Percentiles rank a stretch among this genome's conserved stretches.
These are phyloP conservation scores for Leucopternis melanops DNA, from an alignment of 2,113 vertebrate genomes.

Conservation along the genomic window DNA sequence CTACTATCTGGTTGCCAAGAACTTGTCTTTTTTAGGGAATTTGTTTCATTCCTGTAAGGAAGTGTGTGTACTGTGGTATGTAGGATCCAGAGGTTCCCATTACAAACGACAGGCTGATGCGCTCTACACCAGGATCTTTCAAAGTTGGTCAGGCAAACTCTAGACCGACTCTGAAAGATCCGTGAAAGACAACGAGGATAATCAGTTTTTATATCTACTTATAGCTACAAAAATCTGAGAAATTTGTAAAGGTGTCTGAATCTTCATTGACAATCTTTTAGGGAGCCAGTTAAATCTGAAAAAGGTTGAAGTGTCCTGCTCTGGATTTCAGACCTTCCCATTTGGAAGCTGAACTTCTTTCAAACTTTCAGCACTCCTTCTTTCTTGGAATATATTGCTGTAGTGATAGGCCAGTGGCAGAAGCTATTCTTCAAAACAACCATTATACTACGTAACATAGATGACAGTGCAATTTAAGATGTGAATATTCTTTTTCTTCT, in stretches of 20 bases:
- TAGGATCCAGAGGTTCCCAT: background rate
- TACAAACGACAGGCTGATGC: background rate
- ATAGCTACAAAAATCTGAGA: background rate
- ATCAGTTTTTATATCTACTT: background rate
- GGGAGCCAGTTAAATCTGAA: background rate
- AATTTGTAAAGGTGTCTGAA: background rate
- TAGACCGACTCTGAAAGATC: background rate
- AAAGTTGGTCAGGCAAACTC: background rate
- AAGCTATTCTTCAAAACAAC: background rate
- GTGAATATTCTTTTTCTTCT: slow-evolving; percentile 14
- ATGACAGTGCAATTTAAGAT: background rate
- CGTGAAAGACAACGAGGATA: background rate
- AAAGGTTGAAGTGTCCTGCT: background rate
- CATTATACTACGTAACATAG: background rate
- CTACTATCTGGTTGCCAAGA: background rate
- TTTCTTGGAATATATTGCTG: background rate
- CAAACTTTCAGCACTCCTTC: background rate
- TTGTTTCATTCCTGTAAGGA: background rate
- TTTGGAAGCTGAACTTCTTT: background rate
- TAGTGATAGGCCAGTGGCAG: background rate
- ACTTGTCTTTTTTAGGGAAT: background rate
- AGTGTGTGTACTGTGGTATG: background rate
- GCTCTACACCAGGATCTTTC: background rate
- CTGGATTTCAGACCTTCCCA: background rate
- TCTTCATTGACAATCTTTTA: background rate